Percentiles rank a stretch among this genome's conserved stretches.
Conservation (phyloP, 2,888 invertebrate genomes). For the Hirtodrosophila alboralis region DNA sequence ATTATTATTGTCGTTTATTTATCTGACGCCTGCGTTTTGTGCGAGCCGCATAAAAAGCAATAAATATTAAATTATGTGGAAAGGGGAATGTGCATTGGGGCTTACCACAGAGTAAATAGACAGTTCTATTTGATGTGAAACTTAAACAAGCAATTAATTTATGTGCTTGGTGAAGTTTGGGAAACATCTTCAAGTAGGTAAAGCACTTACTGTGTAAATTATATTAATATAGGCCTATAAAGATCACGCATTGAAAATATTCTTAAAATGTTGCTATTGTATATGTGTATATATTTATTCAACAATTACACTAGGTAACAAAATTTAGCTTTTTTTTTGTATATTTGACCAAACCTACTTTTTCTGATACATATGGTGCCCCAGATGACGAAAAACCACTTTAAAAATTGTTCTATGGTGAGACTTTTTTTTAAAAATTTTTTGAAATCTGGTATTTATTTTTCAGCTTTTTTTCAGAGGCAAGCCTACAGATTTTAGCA, state of each 20-base stretch:
- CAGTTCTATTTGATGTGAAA: constrained; percentile 55
- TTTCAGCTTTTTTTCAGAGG: no score
- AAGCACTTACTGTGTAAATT: constrained; percentile 30
- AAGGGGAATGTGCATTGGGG: constrained; percentile 13
- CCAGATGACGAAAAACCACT: no score
- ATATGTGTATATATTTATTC: no score
- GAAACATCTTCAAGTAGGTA: constrained; percentile 9
- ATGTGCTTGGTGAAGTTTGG: constrained; percentile 19
- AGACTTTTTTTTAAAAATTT: no score
- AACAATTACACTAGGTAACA: no score
- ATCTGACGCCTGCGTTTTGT: constrained; percentile 66
- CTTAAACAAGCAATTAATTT: constrained; percentile 67
- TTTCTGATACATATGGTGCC: no score
- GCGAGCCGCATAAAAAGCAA: constrained; percentile 62
- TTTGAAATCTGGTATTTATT: no score
- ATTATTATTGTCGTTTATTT: constrained; percentile 66
- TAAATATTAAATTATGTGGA: constrained; percentile 63
- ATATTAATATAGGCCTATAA: constrained; percentile 17
- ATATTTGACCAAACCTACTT: no score
- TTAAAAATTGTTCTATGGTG: no score
- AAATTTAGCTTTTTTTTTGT: no score
- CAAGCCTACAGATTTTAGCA: no score
- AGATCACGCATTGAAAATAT: background rate
- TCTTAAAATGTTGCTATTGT: no score
- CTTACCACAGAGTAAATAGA: constrained; percentile 44